phyloP scores from a whole-genome alignment of 2,113 vertebrate species.

The Rousettus leschenaultii region DNA sequence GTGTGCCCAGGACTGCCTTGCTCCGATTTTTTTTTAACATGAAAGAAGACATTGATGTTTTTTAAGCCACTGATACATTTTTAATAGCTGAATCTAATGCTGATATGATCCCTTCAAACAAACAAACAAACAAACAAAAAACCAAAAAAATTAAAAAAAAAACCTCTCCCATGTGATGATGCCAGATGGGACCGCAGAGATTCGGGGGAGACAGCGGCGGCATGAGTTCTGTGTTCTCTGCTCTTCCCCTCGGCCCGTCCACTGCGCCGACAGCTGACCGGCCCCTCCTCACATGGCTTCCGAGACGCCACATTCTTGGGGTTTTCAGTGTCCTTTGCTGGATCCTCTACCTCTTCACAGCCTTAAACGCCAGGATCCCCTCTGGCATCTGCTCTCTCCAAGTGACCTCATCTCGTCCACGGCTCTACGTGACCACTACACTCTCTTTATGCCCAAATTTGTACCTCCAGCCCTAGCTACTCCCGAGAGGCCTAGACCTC shows the following conservation, averaged over 20 bases:
- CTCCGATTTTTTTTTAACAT: not conserved
- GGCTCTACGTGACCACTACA: not conserved
- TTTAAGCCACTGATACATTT: not conserved
- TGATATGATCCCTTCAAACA: not conserved
- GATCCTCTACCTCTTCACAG: not conserved
- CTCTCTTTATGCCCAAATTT: not conserved
- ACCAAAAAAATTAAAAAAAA: too few relatives aligned
- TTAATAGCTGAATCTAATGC: not conserved
- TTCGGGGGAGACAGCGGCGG: not conserved
- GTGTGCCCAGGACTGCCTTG: not conserved
- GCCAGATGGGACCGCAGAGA: not conserved
- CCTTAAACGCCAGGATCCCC: not conserved
- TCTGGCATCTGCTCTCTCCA: not conserved
- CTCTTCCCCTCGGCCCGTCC: not conserved
- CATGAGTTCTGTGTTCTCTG: not conserved
- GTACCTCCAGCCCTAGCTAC: not conserved
- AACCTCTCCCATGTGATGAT: not conserved
- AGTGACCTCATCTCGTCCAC: not conserved
- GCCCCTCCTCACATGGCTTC: not conserved
- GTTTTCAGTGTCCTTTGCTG: not conserved
- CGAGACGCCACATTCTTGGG: not conserved
- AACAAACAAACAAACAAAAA: too few relatives aligned
- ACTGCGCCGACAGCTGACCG: fast-evolving
- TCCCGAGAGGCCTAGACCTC: not conserved
- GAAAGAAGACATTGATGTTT: not conserved